Evolutionary conservation across 2,888 invertebrate species (phyloP).

Genomic region (Coenonympha arcania): DNA sequence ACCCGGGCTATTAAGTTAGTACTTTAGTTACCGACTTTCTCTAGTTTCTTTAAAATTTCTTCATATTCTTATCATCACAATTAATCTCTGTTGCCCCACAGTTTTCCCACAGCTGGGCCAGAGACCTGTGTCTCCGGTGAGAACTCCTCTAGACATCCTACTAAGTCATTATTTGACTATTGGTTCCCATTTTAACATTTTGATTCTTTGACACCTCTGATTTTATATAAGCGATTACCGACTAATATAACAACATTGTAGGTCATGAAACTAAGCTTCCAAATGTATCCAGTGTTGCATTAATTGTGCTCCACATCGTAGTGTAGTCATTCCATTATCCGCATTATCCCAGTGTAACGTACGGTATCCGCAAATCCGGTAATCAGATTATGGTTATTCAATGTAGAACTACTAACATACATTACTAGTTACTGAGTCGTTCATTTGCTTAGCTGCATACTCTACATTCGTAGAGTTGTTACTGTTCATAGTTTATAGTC

Average conservation of each 20-base stretch:
- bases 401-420: conserved; percentile 6
- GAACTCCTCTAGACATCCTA: too few relatives aligned
- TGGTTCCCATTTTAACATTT: too few relatives aligned
- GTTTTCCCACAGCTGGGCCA: too few relatives aligned
- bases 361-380: conserved; percentile 11
- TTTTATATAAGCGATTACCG: neutral
- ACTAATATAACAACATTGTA: neutral
- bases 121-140: too few relatives aligned
- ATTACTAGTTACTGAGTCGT: neutral
- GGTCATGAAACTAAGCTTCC: neutral
- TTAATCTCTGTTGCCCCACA: too few relatives aligned
- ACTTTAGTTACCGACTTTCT: too few relatives aligned
- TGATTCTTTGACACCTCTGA: too few relatives aligned
- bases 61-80: too few relatives aligned
- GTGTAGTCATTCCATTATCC: conserved; percentile 4
- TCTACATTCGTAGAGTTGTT: neutral
- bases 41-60: too few relatives aligned
- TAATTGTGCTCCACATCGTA: conserved; percentile 7
- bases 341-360: conserved; percentile 6
- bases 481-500: too few relatives aligned
- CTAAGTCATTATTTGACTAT: too few relatives aligned
- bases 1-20: too few relatives aligned
- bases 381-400: conserved; percentile 13
- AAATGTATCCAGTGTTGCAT: neutral
- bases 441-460: neutral